These are phyloP conservation scores for Hoplodrina ambigua DNA, from an alignment of 2,888 invertebrate species.

Conservation along the genomic window DNA sequence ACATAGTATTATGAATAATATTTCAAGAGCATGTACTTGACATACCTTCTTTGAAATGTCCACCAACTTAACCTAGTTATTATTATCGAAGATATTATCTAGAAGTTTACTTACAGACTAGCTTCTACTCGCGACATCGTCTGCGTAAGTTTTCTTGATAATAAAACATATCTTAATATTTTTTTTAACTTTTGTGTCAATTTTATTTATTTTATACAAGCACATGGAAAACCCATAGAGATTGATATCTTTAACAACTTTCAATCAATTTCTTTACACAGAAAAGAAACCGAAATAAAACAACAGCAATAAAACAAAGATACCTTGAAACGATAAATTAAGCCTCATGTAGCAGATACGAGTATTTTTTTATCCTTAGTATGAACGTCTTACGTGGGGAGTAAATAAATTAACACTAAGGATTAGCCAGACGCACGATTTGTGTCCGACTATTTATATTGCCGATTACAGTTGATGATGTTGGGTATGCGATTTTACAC, in stretches of 20 bases:
- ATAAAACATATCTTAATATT: too few species aligned
- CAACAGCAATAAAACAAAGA: constrained; percentile 26
- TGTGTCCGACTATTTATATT: background rate
- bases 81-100: constrained; percentile 2
- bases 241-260: background rate
- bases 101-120: background rate
- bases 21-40: constrained; percentile 6
- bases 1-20: background rate
- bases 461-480: background rate
- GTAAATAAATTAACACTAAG: constrained; percentile 71
- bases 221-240: background rate
- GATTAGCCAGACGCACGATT: constrained; percentile 32
- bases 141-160: too few species aligned
- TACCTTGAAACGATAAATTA: constrained; percentile 57
- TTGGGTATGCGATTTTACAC: background rate
- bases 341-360: constrained; percentile 43
- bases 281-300: constrained; percentile 29
- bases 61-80: background rate
- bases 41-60: constrained; percentile 1
- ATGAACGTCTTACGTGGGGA: constrained; percentile 63
- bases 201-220: too few species aligned
- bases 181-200: too few species aligned
- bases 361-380: constrained; percentile 58
- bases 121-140: background rate
- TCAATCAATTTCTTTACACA: background rate